These are phyloP conservation scores for Hoplodrina ambigua DNA, from an alignment of 2,888 invertebrate genomes.

Conservation along the genomic window DNA sequence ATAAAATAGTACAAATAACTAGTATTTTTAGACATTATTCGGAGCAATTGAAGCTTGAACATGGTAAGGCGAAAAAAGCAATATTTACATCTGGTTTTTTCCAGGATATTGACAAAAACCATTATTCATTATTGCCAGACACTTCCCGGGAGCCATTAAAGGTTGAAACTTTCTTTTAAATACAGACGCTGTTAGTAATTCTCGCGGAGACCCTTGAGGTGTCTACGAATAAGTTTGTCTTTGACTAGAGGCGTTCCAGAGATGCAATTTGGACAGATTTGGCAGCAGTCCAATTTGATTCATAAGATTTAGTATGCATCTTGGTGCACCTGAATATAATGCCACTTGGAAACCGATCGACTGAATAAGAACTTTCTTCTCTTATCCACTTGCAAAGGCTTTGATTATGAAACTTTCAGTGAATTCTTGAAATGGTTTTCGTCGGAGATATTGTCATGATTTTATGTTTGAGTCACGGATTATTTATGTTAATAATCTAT, in stretches of 20 bases:
- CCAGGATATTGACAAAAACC: too few species aligned
- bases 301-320: constrained; percentile 54
- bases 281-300: constrained; percentile 51
- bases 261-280: constrained; percentile 54
- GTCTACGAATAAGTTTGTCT: constrained; percentile 46
- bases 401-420: constrained; percentile 25
- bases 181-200: constrained; percentile 8
- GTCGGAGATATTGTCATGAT: background rate
- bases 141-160: too few species aligned
- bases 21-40: too few species aligned
- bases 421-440: background rate
- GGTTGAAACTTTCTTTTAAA: background rate
- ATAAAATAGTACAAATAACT: too few species aligned
- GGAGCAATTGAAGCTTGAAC: too few species aligned
- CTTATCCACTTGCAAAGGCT: background rate
- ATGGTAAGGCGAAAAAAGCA: too few species aligned
- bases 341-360: constrained; percentile 47
- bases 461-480: background rate
- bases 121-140: too few species aligned
- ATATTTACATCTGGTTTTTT: too few species aligned
- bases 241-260: constrained; percentile 47
- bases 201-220: constrained; percentile 40
- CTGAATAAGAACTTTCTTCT: constrained; percentile 40
- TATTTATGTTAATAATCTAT: too few species aligned
- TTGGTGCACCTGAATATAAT: constrained; percentile 50